phyloP scores from a whole-genome alignment of 2,888 invertebrate genomes.

The Eupithecia subumbrata region DNA sequence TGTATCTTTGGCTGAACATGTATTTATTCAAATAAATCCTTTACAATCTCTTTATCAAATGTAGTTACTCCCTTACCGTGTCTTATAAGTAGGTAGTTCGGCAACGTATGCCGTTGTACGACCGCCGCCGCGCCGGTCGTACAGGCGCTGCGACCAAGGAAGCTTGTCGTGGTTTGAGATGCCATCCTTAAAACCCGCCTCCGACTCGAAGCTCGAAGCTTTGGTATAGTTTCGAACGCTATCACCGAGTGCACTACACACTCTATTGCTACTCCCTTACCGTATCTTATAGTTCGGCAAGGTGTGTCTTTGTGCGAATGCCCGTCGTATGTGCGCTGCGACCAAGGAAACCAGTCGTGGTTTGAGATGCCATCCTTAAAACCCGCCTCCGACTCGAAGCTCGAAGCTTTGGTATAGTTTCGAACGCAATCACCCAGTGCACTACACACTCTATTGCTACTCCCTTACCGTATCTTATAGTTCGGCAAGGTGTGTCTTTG shows the following conservation, averaged over 20 bases:
- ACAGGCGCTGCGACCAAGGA: slow-evolving; percentile 96
- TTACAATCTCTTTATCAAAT: neutral
- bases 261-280: slow-evolving; percentile 54
- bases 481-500: slow-evolving; percentile 97
- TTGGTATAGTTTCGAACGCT: slow-evolving; percentile 94
- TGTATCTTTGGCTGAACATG: neutral
- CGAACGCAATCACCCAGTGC: slow-evolving; percentile 98
- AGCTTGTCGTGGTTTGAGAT: slow-evolving; percentile 95
- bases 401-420: slow-evolving; percentile 94
- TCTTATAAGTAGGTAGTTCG: no score
- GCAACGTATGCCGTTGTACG: slow-evolving; percentile 96
- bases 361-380: slow-evolving; percentile 97
- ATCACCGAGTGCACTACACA: slow-evolving; percentile 91
- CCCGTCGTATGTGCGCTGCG: slow-evolving; percentile 94
- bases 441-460: slow-evolving; percentile 7
- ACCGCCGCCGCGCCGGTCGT: slow-evolving; percentile 93
- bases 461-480: slow-evolving; percentile 90
- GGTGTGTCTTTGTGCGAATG: slow-evolving; percentile 96
- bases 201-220: slow-evolving; percentile 94
- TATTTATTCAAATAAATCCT: neutral
- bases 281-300: slow-evolving; percentile 95
- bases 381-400: slow-evolving; percentile 94
- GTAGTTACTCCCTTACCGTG: slow-evolving; percentile 78
- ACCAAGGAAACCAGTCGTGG: slow-evolving; percentile 95
- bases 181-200: slow-evolving; percentile 96